Percentiles rank a stretch among this genome's conserved stretches.
Conservation (phyloP, 2,888 invertebrate genomes). For the Boloria selene region DNA sequence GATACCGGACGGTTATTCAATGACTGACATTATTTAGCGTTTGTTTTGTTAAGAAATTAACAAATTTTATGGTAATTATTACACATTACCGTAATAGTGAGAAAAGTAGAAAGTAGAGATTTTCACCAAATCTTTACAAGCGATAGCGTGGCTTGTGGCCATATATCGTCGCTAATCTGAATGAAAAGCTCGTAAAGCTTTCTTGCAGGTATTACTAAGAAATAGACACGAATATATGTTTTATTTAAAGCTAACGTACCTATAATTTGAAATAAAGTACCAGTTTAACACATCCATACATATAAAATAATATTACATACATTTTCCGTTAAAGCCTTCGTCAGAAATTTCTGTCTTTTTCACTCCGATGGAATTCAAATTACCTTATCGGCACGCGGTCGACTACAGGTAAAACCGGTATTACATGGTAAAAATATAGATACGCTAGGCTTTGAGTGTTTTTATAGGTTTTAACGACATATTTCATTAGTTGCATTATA, state of each 20-base stretch:
- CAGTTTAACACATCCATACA: constrained; percentile 45
- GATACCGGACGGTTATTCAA: constrained; percentile 49
- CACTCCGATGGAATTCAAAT: constrained; percentile 78
- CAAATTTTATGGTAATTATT: constrained; percentile 40
- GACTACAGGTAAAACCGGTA: constrained; percentile 77
- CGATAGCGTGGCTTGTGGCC: not conserved
- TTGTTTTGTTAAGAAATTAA: constrained; percentile 45
- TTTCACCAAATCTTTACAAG: constrained; percentile 13
- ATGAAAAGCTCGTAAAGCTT: constrained; percentile 7
- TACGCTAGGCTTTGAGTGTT: constrained; percentile 49
- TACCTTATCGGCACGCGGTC: constrained; percentile 74
- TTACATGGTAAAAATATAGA: constrained; percentile 60
- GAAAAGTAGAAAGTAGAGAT: constrained; percentile 49
- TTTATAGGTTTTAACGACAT: constrained; percentile 57
- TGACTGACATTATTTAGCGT: constrained; percentile 40
- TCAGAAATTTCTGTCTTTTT: constrained; percentile 72
- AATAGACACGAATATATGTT: not conserved
- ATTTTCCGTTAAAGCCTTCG: constrained; percentile 54
- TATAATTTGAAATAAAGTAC: constrained; percentile 51
- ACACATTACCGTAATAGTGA: constrained; percentile 37
- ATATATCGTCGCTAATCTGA: constrained; percentile 1
- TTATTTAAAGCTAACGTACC: constrained; percentile 68
- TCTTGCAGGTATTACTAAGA: constrained; percentile 21
- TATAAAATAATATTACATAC: constrained; percentile 21
- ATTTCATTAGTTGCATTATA: constrained; percentile 71